Percentiles rank a stretch among this genome's conserved stretches.
phyloP scores from a whole-genome alignment of 2,888 invertebrate genomes.

The Cancer borealis region DNA sequence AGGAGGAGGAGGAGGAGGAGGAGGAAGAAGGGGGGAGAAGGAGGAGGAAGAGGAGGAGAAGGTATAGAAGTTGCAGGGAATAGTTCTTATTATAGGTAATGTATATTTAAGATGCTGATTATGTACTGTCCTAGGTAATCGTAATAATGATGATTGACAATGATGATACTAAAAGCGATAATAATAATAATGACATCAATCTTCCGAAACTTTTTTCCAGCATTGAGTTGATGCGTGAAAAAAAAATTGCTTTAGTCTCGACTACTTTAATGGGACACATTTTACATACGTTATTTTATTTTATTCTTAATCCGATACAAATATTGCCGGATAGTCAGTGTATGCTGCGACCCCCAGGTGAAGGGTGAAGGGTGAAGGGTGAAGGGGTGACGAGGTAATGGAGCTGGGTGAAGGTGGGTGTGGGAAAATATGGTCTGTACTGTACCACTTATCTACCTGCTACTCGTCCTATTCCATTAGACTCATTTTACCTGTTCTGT shows the following conservation, averaged over 20 bases:
- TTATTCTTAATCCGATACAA: constrained; percentile 10
- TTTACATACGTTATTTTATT: neutral
- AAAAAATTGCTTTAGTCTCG: neutral
- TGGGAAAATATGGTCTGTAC: neutral
- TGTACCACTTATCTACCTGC: neutral
- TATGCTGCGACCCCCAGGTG: neutral
- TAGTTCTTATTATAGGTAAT: no score
- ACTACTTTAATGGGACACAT: neutral
- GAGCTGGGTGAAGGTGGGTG: neutral
- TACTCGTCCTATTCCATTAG: neutral
- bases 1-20: neutral
- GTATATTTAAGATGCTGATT: neutral
- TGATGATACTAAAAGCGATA: neutral
- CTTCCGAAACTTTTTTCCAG: neutral
- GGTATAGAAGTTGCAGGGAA: neutral
- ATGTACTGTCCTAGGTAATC: neutral
- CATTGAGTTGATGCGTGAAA: neutral
- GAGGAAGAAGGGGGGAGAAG: neutral
- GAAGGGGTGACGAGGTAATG: neutral
- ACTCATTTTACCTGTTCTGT: neutral
- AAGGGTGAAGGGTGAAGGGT: neutral
- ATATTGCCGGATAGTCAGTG: neutral
- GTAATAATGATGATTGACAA: neutral
- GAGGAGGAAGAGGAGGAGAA: neutral
- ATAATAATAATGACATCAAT: neutral